Conservation (phyloP, 2,113 vertebrate species). For the Ophthalmolycus amberensis region DNA sequence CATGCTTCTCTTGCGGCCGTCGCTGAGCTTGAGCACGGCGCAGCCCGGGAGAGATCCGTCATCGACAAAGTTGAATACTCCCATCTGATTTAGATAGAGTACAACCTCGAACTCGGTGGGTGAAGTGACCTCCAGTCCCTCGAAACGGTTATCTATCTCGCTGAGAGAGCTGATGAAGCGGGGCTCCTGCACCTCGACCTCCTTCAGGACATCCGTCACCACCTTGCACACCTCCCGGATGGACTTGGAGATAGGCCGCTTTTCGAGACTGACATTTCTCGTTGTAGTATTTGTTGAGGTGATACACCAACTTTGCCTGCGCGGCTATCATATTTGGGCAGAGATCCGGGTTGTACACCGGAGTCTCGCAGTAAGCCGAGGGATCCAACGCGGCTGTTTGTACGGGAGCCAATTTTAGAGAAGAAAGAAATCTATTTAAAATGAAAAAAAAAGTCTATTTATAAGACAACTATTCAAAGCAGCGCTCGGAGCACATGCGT, state of each 20-base stretch:
- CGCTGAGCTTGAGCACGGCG: constrained; percentile 98
- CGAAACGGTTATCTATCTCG: constrained; percentile 98
- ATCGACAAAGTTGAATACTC: constrained; percentile 99
- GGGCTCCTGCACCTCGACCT: constrained; percentile 99
- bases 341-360: constrained; percentile 99
- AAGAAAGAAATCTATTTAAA: constrained; percentile 81
- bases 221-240: constrained; percentile 99
- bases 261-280: constrained; percentile 99
- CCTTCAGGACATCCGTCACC: constrained; percentile 98
- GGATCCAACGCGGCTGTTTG: constrained; percentile 99
- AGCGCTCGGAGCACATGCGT: constrained; percentile 80
- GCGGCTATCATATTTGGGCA: constrained; percentile 99
- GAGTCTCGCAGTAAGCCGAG: constrained; percentile 99
- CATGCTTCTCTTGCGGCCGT: constrained; percentile 99
- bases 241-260: constrained; percentile 96
- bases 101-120: constrained; percentile 99
- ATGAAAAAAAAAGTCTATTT: constrained; percentile 71
- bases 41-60: constrained; percentile 99
- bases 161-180: constrained; percentile 99
- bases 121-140: constrained; percentile 96
- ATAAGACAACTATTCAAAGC: constrained; percentile 48
- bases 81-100: constrained; percentile 99
- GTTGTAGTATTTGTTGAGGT: constrained; percentile 99
- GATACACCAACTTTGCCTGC: constrained; percentile 99
- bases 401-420: constrained; percentile 99